Conservation (phyloP, 2,888 invertebrate genomes). For the Phyllotreta cruciferae region DNA sequence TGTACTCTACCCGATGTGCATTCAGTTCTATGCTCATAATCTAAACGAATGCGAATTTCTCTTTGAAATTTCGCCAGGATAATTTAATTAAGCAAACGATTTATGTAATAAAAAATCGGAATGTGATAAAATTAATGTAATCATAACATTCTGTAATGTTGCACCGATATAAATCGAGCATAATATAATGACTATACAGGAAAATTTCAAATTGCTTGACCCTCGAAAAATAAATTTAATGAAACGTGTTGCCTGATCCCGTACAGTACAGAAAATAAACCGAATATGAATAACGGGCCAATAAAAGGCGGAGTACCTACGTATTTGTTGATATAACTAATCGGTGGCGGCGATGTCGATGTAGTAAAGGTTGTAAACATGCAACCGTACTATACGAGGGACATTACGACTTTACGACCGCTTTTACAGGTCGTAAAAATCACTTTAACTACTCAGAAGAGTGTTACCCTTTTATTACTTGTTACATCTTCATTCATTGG, state of each 20-base stretch:
- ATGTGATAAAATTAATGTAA: too few species aligned
- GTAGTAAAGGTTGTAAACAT: conserved; percentile 58
- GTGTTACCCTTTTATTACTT: conserved; percentile 60
- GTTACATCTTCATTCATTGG: conserved; percentile 59
- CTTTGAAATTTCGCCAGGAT: too few species aligned
- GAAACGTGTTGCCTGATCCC: conserved; percentile 9
- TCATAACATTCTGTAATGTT: too few species aligned
- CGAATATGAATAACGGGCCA: conserved; percentile 53
- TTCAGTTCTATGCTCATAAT: too few species aligned
- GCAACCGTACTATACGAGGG: conserved; percentile 58
- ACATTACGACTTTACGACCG: conserved; percentile 62
- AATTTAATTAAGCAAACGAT: too few species aligned
- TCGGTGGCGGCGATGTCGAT: conserved; percentile 50
- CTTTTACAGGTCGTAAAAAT: conserved; percentile 63
- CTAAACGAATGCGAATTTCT: too few species aligned
- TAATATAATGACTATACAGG: not conserved
- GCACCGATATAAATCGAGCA: not conserved
- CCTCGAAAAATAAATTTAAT: conserved; percentile 1
- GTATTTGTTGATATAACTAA: conserved; percentile 56
- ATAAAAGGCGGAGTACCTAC: conserved; percentile 52
- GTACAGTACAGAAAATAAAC: conserved; percentile 46
- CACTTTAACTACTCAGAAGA: conserved; percentile 61
- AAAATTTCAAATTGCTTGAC: conserved; percentile 1
- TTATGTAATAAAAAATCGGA: too few species aligned
- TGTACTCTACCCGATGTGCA: too few species aligned